phyloP scores from a whole-genome alignment of 1,140 invertebrate genomes.

The Dendrolimus punctatus region DNA sequence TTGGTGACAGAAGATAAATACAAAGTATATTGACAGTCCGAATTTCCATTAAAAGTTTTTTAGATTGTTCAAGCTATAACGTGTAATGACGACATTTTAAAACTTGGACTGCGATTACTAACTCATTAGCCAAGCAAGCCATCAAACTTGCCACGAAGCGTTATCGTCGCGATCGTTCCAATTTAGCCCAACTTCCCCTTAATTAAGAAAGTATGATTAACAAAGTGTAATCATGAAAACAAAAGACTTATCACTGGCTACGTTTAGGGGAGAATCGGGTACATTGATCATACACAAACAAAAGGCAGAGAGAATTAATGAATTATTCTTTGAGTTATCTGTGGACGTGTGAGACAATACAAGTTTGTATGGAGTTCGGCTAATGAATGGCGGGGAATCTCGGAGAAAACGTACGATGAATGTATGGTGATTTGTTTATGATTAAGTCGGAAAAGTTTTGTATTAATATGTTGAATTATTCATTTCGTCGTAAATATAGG shows the following conservation, averaged over 20 bases:
- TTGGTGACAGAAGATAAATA: too few relatives aligned
- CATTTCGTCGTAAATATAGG: too few relatives aligned
- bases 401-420: constrained; percentile 40
- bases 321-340: constrained; percentile 52
- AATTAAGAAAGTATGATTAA: constrained; percentile 70
- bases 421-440: constrained; percentile 21
- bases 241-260: constrained; percentile 53
- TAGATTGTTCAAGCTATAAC: background rate
- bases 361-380: constrained; percentile 18
- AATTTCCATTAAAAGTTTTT: too few relatives aligned
- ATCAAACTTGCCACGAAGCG: constrained; percentile 25
- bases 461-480: background rate
- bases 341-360: constrained; percentile 28
- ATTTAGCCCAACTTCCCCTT: constrained; percentile 59
- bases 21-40: too few relatives aligned
- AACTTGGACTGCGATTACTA: constrained; percentile 23
- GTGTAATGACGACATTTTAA: background rate
- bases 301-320: constrained; percentile 55
- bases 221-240: constrained; percentile 63
- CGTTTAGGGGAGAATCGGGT: constrained; percentile 25
- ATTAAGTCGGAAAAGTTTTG: constrained; percentile 8
- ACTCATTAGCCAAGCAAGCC: constrained; percentile 51
- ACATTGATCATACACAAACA: constrained; percentile 63
- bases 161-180: constrained; percentile 53
- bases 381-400: constrained; percentile 37